phyloP scores from a whole-genome alignment of 2,888 invertebrate genomes.

The Pantelozetes paolii region DNA sequence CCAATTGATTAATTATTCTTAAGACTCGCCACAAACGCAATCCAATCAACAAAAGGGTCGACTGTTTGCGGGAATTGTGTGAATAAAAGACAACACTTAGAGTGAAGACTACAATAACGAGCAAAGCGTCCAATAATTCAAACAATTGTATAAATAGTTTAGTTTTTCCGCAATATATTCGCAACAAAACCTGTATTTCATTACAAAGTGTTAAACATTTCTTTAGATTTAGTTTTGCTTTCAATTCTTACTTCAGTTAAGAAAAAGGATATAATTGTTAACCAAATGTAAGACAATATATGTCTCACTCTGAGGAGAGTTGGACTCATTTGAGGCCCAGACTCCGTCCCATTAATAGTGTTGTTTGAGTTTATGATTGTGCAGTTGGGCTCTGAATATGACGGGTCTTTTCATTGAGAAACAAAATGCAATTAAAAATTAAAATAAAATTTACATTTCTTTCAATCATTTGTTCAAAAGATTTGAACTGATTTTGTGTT shows the following conservation, averaged over 20 bases:
- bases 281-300: neutral
- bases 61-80: slow-evolving; percentile 43
- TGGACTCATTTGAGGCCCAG: neutral
- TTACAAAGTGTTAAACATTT: neutral
- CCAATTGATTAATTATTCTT: slow-evolving; percentile 46
- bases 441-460: neutral
- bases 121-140: slow-evolving; percentile 48
- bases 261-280: slow-evolving; percentile 32
- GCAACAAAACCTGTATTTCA: neutral
- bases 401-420: neutral
- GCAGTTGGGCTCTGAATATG: neutral
- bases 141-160: slow-evolving; percentile 32
- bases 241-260: slow-evolving; percentile 23
- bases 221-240: neutral
- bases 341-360: neutral
- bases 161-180: slow-evolving; percentile 36
- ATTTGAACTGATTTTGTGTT: too few species aligned
- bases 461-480: slow-evolving; percentile 7
- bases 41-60: slow-evolving; percentile 46
- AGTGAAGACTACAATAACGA: slow-evolving; percentile 47
- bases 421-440: neutral
- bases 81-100: slow-evolving; percentile 47
- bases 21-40: slow-evolving; percentile 48
- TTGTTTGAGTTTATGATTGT: neutral
- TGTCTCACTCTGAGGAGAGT: slow-evolving; percentile 16